Evolutionary conservation across 2,888 invertebrate species (phyloP).

Genomic region (Sepiola atlantica): DNA sequence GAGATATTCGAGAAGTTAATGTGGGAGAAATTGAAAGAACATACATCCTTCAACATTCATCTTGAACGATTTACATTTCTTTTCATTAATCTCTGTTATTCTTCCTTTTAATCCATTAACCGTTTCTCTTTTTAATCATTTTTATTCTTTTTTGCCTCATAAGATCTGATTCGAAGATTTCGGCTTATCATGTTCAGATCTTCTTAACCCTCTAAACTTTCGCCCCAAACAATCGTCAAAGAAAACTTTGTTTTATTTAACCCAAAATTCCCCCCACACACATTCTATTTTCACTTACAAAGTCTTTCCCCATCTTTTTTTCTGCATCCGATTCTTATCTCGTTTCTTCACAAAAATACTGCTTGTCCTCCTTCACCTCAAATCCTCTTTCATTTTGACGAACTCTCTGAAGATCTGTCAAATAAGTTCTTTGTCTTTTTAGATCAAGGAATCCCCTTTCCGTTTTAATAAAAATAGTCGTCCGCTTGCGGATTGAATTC

Average conservation of each 20-base stretch:
- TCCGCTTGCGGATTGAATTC: too few species aligned
- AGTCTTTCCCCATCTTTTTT: neutral
- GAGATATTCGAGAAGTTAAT: too few species aligned
- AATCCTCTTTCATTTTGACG: neutral
- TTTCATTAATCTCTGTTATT: too few species aligned
- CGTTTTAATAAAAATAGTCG: too few species aligned
- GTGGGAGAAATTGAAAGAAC: too few species aligned
- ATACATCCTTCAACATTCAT: too few species aligned
- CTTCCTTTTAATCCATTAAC: neutral
- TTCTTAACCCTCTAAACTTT: neutral
- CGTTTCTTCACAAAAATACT: neutral
- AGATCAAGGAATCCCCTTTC: neutral
- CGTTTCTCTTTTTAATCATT: neutral
- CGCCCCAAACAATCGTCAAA: neutral
- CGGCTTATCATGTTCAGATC: neutral
- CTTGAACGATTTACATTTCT: too few species aligned
- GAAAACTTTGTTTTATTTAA: neutral
- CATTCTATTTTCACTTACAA: neutral
- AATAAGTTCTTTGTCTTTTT: neutral
- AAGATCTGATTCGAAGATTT: neutral
- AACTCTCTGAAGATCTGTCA: neutral
- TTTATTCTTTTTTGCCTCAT: neutral
- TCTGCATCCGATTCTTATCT: neutral
- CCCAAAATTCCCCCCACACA: neutral
- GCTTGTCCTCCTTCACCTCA: neutral